Conservation (phyloP, 2,797 vertebrate species). For the Chaenodraco wilsoni region DNA sequence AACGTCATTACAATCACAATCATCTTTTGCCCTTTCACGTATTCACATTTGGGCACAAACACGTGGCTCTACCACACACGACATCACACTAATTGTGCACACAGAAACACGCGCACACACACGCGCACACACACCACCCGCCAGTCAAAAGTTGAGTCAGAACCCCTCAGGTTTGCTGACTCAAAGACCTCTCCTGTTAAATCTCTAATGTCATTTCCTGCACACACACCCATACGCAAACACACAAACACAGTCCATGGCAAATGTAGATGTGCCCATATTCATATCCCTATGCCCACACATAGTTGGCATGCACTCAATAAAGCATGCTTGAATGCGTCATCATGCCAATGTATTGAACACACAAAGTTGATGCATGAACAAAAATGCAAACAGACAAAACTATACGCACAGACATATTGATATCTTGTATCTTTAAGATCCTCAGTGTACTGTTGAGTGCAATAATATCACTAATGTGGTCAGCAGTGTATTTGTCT, state of each 20-base stretch:
- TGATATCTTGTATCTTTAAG: neutral
- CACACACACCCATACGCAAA: constrained; percentile 11
- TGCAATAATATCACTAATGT: neutral
- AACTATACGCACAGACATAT: neutral
- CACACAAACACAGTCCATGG: neutral
- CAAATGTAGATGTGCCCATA: constrained; percentile 27
- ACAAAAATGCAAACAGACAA: constrained; percentile 3
- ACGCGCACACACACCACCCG: constrained; percentile 41
- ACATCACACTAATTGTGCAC: constrained; percentile 42
- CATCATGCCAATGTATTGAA: neutral
- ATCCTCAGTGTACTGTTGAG: neutral
- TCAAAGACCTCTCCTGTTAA: constrained; percentile 56
- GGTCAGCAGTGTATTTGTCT: neutral
- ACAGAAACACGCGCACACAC: constrained; percentile 19
- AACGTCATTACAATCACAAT: constrained; percentile 25
- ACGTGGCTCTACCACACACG: constrained; percentile 47
- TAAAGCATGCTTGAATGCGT: constrained; percentile 33
- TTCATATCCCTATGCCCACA: constrained; percentile 21
- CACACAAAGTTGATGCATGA: constrained; percentile 8
- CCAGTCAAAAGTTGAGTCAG: constrained; percentile 63
- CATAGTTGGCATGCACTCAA: constrained; percentile 33
- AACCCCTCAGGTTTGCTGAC: constrained; percentile 61
- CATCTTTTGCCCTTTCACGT: constrained; percentile 51
- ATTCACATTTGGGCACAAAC: constrained; percentile 46
- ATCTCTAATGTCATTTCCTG: constrained; percentile 40